These are phyloP conservation scores for Callocephalon fimbriatum DNA, from an alignment of 2,113 vertebrate genomes.

Conservation along the genomic window DNA sequence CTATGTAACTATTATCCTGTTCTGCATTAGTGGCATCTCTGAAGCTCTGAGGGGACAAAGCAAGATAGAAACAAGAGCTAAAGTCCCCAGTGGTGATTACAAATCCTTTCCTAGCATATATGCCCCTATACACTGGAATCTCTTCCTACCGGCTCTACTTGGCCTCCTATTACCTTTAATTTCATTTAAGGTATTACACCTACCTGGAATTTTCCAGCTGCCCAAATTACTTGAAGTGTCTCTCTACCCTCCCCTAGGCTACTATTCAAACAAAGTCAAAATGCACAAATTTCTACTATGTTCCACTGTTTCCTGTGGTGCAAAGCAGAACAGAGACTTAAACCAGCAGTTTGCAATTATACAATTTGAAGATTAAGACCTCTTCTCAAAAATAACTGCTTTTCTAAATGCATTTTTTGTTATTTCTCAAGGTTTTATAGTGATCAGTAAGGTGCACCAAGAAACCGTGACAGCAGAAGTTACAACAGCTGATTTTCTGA, in stretches of 20 bases:
- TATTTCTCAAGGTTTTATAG: background rate
- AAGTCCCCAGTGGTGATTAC: background rate
- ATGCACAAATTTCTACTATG: background rate
- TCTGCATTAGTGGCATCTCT: background rate
- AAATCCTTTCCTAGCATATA: background rate
- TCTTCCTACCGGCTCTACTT: conserved; percentile 17
- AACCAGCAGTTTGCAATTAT: background rate
- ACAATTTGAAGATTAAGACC: background rate
- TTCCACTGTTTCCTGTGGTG: background rate
- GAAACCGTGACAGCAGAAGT: background rate
- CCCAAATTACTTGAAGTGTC: background rate
- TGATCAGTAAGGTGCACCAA: background rate
- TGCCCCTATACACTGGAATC: background rate
- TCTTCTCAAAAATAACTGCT: background rate
- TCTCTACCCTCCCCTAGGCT: background rate
- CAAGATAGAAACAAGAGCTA: background rate
- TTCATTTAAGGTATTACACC: background rate
- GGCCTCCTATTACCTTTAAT: background rate
- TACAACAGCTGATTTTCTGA: background rate
- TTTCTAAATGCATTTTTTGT: background rate
- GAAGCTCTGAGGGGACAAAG: background rate
- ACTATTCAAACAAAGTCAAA: conserved; percentile 20
- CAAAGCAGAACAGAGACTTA: background rate
- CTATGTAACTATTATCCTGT: background rate
- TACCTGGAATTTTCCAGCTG: conserved; percentile 29